Conservation (phyloP, 2,113 vertebrate species). For the Vidua macroura region DNA sequence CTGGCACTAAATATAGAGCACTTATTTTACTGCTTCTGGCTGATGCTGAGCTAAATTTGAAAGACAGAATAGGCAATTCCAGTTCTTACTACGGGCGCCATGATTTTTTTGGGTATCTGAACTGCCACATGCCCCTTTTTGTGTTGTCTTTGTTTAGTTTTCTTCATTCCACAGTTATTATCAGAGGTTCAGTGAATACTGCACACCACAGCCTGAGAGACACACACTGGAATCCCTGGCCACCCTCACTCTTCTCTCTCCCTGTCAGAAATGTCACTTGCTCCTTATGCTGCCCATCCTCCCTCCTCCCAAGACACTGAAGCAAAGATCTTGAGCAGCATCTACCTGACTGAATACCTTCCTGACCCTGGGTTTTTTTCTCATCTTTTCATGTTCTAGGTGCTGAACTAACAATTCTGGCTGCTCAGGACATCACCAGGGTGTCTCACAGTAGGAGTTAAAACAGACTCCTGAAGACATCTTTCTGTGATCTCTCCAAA, state of each 20-base stretch:
- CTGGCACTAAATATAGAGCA: neutral
- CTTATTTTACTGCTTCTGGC: neutral
- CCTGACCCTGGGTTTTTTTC: neutral
- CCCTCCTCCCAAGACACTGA: neutral
- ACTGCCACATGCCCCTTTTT: neutral
- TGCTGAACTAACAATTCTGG: neutral
- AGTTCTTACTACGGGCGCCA: neutral
- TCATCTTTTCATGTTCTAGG: neutral
- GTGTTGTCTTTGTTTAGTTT: neutral
- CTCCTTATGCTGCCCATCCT: neutral
- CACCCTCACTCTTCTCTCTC: neutral
- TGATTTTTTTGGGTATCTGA: neutral
- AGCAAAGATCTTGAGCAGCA: neutral
- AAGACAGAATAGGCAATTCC: neutral
- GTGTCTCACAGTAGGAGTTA: neutral
- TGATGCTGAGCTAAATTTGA: neutral
- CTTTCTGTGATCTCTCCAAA: neutral
- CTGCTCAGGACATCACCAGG: neutral
- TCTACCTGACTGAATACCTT: neutral
- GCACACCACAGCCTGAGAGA: neutral
- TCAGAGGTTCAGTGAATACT: neutral
- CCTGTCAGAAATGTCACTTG: neutral
- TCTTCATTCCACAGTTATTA: neutral
- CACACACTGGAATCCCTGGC: neutral
- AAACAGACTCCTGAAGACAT: neutral